phyloP scores from a whole-genome alignment of 2,113 vertebrate genomes.

The Ailurus styani region DNA sequence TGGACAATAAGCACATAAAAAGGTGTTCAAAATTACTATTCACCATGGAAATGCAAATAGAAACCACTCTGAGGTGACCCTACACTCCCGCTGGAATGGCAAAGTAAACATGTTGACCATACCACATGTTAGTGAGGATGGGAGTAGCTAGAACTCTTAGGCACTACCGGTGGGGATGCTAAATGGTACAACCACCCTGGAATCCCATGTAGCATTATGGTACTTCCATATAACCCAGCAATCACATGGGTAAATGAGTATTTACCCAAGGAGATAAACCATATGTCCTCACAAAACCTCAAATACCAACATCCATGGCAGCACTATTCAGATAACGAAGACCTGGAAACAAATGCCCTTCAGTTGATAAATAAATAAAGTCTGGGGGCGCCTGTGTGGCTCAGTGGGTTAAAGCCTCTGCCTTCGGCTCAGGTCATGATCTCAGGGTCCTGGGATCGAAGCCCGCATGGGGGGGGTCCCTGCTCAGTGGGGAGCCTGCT shows the following conservation, averaged over 20 bases:
- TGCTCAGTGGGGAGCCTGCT: too few relatives aligned
- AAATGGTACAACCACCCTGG: too few relatives aligned
- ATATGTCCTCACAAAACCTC: not conserved
- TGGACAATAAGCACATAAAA: not conserved
- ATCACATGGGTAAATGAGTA: too few relatives aligned
- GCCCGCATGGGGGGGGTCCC: too few relatives aligned
- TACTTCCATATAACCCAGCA: not conserved
- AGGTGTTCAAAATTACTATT: not conserved
- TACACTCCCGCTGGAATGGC: not conserved
- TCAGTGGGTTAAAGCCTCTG: too few relatives aligned
- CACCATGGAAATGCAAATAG: not conserved
- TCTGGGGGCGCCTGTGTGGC: too few relatives aligned
- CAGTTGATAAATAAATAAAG: not conserved
- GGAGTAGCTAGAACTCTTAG: not conserved
- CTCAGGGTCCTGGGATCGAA: too few relatives aligned
- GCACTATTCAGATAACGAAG: not conserved
- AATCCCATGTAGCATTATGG: not conserved
- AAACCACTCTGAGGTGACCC: not conserved
- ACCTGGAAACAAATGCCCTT: not conserved
- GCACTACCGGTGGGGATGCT: too few relatives aligned
- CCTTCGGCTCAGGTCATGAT: too few relatives aligned
- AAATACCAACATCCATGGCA: not conserved
- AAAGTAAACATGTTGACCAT: too few relatives aligned
- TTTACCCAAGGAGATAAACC: not conserved
- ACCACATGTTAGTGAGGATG: not conserved